Evolutionary conservation across 2,797 vertebrate species (phyloP).

Genomic region (Octomys mimax): DNA sequence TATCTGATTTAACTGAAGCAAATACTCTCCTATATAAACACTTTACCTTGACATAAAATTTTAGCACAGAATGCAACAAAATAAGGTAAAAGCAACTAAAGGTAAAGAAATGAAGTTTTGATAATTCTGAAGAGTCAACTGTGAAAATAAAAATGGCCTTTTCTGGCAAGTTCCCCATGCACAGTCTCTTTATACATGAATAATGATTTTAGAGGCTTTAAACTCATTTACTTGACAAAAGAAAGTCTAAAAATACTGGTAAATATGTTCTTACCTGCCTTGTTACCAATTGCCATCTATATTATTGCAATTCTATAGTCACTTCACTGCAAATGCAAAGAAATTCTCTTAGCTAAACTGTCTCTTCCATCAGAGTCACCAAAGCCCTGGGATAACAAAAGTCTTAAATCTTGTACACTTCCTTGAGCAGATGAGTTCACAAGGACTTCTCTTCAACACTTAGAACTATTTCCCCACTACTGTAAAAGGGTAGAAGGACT

Average conservation of each 20-base stretch:
- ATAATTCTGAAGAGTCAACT: conserved; percentile 75
- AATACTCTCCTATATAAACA: conserved; percentile 65
- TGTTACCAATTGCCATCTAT: conserved; percentile 64
- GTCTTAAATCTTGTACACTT: not conserved
- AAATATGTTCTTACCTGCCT: conserved; percentile 64
- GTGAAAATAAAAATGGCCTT: conserved; percentile 76
- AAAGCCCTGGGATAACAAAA: not conserved
- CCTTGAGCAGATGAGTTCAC: not conserved
- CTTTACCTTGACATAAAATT: conserved; percentile 73
- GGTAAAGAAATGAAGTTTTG: conserved; percentile 75
- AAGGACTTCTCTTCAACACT: conserved; percentile 19
- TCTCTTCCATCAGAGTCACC: conserved; percentile 21
- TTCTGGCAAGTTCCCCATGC: conserved; percentile 59
- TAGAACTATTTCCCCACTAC: not conserved
- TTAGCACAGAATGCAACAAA: conserved; percentile 69
- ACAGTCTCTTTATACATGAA: conserved; percentile 57
- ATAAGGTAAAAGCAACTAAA: conserved; percentile 51
- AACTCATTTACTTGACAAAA: conserved; percentile 66
- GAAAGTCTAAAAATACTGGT: conserved; percentile 48
- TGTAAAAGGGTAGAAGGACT: not conserved
- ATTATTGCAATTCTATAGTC: conserved; percentile 52
- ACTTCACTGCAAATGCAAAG: conserved; percentile 40
- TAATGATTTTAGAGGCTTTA: conserved; percentile 49
- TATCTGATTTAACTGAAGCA: conserved; percentile 69
- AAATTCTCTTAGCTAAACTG: conserved; percentile 60